Evolutionary conservation across 2,888 invertebrate species (phyloP).

Genomic region (Pogonocherus hispidulus): DNA sequence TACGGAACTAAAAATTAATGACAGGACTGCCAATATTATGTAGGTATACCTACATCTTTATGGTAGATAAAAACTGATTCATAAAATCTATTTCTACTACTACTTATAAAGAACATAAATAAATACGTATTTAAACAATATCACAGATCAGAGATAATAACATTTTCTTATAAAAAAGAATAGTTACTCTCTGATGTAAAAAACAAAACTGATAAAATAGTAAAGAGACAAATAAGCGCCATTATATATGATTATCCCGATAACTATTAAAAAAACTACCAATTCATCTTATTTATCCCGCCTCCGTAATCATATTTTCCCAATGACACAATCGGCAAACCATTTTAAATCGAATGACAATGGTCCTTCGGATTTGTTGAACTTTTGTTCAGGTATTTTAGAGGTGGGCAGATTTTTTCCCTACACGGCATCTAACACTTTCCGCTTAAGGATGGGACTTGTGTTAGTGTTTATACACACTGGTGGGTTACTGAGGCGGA

Average conservation of each 20-base stretch:
- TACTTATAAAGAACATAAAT: too few relatives aligned
- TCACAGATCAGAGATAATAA: too few relatives aligned
- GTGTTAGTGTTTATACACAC: slow-evolving; percentile 3
- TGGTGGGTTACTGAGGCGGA: slow-evolving; percentile 1
- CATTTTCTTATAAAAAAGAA: too few relatives aligned
- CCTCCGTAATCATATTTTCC: slow-evolving; percentile 19
- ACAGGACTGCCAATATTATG: too few relatives aligned
- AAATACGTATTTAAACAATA: too few relatives aligned
- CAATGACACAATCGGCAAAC: slow-evolving; percentile 22
- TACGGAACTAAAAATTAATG: too few relatives aligned
- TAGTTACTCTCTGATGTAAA: too few relatives aligned
- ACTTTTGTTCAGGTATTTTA: background rate
- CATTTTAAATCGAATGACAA: slow-evolving; percentile 20
- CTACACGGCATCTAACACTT: slow-evolving; percentile 9
- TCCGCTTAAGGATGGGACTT: slow-evolving; percentile 3
- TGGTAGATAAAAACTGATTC: too few relatives aligned
- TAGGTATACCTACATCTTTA: too few relatives aligned
- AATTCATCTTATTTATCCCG: slow-evolving; percentile 20
- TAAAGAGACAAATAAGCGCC: too few relatives aligned
- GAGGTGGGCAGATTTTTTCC: slow-evolving; percentile 24
- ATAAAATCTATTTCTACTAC: too few relatives aligned
- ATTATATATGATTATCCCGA: background rate
- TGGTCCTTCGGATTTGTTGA: slow-evolving; percentile 17
- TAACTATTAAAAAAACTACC: slow-evolving; percentile 15
- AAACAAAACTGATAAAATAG: too few relatives aligned